These are phyloP conservation scores for Myiozetetes cayanensis DNA, from an alignment of 2,113 vertebrate genomes.

Conservation along the genomic window DNA sequence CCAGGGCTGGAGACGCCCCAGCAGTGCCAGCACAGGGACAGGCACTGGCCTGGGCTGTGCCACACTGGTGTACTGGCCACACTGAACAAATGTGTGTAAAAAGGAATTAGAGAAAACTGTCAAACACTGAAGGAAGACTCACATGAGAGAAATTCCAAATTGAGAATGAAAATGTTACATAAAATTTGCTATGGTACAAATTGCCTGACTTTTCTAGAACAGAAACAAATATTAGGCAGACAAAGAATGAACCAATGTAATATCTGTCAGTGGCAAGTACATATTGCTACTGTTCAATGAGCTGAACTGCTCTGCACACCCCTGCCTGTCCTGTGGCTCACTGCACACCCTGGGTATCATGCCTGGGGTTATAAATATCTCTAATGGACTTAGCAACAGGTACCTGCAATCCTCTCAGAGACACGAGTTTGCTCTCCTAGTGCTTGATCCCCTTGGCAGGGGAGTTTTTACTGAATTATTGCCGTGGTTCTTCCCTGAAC, in stretches of 20 bases:
- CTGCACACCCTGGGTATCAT: conserved; percentile 10
- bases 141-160: not conserved
- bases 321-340: not conserved
- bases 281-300: not conserved
- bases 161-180: not conserved
- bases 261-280: not conserved
- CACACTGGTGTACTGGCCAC: not conserved
- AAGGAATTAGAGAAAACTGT: not conserved
- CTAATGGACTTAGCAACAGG: conserved; percentile 51
- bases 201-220: not conserved
- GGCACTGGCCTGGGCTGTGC: not conserved
- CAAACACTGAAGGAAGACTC: not conserved
- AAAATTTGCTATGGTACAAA: accelerated
- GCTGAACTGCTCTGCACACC: not conserved
- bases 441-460: not conserved
- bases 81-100: not conserved
- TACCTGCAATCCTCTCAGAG: conserved; percentile 1
- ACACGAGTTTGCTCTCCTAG: not conserved
- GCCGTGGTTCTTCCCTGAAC: not conserved
- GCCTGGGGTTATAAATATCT: conserved; percentile 34
- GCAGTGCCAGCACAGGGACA: not conserved
- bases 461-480: not conserved
- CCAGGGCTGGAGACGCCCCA: not conserved
- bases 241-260: not conserved
- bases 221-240: not conserved